Evolutionary conservation across 2,113 vertebrate species (phyloP), one percentile per base, ranked within the genome.

Genomic region (Cinclus cinclus): DNA sequence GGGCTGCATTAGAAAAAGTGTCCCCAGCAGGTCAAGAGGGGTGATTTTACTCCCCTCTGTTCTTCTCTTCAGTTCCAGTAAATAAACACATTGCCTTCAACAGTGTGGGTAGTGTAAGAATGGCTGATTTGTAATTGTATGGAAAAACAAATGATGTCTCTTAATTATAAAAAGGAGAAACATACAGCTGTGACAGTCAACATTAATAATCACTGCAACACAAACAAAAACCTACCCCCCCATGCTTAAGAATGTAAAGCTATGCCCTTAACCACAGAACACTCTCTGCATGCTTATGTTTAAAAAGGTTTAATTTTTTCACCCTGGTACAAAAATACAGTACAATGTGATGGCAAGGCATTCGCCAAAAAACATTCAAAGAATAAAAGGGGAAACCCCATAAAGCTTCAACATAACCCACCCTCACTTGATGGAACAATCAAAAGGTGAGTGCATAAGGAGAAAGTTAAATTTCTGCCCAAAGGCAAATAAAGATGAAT

Each of bases 321-420:
- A 98, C 73, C 94, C 82, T 87, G 91, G 94, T 98, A 98, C 96
- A 98, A 98, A 98, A 98, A 98, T 98, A 98, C 97, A 98, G 94
- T 97, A 97, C 97, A 98, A 97, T 95, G 83, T 97, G 92, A 96
- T 97, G 96, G 95, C 97, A 98, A 97, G 96, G 97, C 96, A 95
- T 93, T 87, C 24, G 41, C 95, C 92, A 92, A 75, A 91, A 91
- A 96, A 97, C 95, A 97, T 97, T 97, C 95, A 92, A 87, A 95
- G 94, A 95, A 92, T 83, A 92, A 78, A 91, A 93, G 77, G 83
- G 90, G 77, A 89, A 91, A 46, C 82, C 91, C 94, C 28, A 0
- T 96, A 96, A 96, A 96, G 92, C 84, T 97, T 96, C 50, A 92
- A 79, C 67, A 64, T 55, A 91, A 83, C 89, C 75, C 92, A 94